phyloP scores from a whole-genome alignment of 1,140 invertebrate genomes.

The Manduca sexta region DNA sequence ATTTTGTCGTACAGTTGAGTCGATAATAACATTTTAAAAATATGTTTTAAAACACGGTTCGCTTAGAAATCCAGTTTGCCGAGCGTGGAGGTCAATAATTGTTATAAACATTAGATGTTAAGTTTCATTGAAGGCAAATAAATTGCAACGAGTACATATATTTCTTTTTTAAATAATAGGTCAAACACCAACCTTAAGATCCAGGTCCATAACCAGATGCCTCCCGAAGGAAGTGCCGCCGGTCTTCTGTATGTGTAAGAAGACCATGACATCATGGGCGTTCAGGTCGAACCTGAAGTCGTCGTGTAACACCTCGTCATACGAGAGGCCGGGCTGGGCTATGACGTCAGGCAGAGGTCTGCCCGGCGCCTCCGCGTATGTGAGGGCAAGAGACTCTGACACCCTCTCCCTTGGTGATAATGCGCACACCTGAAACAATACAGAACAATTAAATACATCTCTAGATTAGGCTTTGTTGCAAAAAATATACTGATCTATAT shows the following conservation, averaged over 20 bases:
- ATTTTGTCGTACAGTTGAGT: too few relatives aligned
- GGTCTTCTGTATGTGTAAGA: slow-evolving; percentile 97
- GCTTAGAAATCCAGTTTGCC: too few relatives aligned
- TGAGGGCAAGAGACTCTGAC: slow-evolving; percentile 55
- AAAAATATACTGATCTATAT: too few relatives aligned
- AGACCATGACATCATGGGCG: slow-evolving; percentile 97
- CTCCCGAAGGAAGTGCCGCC: slow-evolving; percentile 94
- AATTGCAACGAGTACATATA: too few relatives aligned
- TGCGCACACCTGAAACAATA: slow-evolving; percentile 78
- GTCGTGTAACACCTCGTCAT: slow-evolving; percentile 89
- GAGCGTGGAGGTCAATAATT: too few relatives aligned
- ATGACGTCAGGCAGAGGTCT: slow-evolving; percentile 73
- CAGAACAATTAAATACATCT: not conserved
- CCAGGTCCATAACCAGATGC: slow-evolving; percentile 94
- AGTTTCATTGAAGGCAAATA: too few relatives aligned
- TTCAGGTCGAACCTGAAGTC: slow-evolving; percentile 92
- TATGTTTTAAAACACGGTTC: too few relatives aligned
- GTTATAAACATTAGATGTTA: too few relatives aligned
- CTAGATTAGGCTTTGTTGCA: too few relatives aligned
- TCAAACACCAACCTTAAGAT: slow-evolving; percentile 81
- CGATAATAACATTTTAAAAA: too few relatives aligned
- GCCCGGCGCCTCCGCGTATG: slow-evolving; percentile 74
- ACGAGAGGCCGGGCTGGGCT: slow-evolving; percentile 77
- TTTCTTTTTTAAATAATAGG: too few relatives aligned
- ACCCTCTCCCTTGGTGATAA: slow-evolving; percentile 77